phyloP scores from a whole-genome alignment of 2,113 vertebrate species.

The Microtus montanus region DNA sequence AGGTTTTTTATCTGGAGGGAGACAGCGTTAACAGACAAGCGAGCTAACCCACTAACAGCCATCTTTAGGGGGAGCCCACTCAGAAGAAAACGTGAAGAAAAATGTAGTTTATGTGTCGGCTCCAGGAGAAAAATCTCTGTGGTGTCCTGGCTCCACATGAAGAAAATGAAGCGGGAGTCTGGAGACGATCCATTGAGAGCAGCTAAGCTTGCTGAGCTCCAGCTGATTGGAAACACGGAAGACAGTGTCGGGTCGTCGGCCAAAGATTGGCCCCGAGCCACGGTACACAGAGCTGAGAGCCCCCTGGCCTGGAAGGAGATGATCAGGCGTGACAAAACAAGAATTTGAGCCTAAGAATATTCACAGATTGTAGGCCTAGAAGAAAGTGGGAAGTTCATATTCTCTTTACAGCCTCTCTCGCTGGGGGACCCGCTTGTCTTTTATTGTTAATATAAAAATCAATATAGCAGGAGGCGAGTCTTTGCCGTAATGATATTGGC shows the following conservation, averaged over 20 bases:
- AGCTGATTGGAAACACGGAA: background rate
- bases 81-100: background rate
- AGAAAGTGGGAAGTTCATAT: conserved; percentile 42
- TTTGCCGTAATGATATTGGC: conserved; percentile 36
- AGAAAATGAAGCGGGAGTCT: background rate
- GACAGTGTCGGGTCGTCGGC: conserved; percentile 42
- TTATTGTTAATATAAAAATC: conserved; percentile 72
- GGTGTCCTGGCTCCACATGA: background rate
- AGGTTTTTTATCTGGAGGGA: rapidly evolving
- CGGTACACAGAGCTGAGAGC: conserved; percentile 9
- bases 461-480: conserved; percentile 11
- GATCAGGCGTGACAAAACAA: conserved; percentile 76
- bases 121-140: background rate
- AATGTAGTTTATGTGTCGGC: background rate
- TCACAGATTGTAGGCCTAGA: conserved; percentile 65
- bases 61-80: background rate
- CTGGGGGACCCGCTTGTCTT: background rate
- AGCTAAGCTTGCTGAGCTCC: conserved; percentile 39
- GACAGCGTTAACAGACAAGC: background rate
- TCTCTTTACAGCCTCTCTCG: conserved; percentile 53
- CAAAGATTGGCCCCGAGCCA: conserved; percentile 72
- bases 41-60: rapidly evolving
- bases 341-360: conserved; percentile 68
- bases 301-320: conserved; percentile 63
- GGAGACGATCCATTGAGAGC: background rate